Base-by-base conservation (phyloP, 2,113 vertebrate genomes). In the Cranoglanis bouderius region DNA sequence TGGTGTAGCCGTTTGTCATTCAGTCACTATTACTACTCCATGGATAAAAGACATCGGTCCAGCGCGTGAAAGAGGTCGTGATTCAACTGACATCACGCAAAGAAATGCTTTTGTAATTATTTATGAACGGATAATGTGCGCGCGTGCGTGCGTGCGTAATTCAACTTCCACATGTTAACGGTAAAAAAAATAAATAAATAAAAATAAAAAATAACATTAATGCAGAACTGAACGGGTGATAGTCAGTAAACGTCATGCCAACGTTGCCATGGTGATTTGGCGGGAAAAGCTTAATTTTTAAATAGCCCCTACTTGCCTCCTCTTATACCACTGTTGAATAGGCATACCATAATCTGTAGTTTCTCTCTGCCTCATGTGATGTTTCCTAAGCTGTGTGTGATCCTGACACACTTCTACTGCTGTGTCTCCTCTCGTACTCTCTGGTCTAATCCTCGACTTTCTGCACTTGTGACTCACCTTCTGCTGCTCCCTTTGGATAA, bases 1-100 rank as follows among this genome's bases (percentile, higher is more conserved):
- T 92, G 92, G 91, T 85, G 87, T 85, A 90, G 86, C 40, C 55
- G 85, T 89, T 72, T 85, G 87, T 89, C 91, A 91, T 89, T 92
- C 89, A 89, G 77, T 53, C 13, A 57, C 49, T 38, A 80, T 82
- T 51, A 89, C 51, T 89, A 81, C 85, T 85, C 84, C 75, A 78
- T 90, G 87, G 85, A 74, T 85, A 82, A 90, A 87, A 51, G 86
- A 85, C 75, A 84, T 90, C 89, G 88, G 38, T 92, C 88, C 90
- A 88, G 72, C 86, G 75, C 85, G 35, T n/a, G 40, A 61, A 89
- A 61, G 70, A 78, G 49, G 49, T 85, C 67, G 40, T n/a, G 75
- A 85, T 78, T 82, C 51, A 61, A 49, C 63, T 53, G 53, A 57
- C 32, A 82, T 21, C n/a, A 82, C 51, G 3, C 32, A 9, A 82